phyloP scores from a whole-genome alignment of 53 echinoderm and acorn worm species.

The Temnopleurus reevesii region DNA sequence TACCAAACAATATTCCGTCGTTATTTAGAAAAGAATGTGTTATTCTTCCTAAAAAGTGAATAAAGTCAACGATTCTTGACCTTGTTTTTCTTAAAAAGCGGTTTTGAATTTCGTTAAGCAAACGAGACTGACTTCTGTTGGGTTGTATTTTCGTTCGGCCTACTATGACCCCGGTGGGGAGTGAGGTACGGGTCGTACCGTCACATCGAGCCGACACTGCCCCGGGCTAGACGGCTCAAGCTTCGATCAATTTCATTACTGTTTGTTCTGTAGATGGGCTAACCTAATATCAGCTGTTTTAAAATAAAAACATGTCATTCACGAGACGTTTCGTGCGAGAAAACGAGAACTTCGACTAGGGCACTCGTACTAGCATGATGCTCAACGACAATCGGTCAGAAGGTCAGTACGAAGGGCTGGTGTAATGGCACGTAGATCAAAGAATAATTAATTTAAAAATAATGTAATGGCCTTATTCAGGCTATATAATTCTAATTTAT shows the following conservation, averaged over 20 bases:
- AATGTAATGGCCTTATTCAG: too few relatives aligned
- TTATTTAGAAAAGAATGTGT: not conserved
- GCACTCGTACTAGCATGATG: too few relatives aligned
- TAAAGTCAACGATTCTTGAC: not conserved
- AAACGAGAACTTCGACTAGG: too few relatives aligned
- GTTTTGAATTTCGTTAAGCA: not conserved
- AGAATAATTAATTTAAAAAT: too few relatives aligned
- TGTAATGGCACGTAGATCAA: too few relatives aligned
- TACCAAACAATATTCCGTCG: not conserved
- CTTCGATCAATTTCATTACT: conserved; percentile 11
- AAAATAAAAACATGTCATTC: conserved; percentile 1
- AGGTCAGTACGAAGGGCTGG: not conserved
- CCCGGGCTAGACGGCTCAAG: not conserved
- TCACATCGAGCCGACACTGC: not conserved
- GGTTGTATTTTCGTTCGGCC: not conserved
- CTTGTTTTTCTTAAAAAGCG: not conserved
- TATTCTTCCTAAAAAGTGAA: not conserved
- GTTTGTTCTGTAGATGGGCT: conserved; percentile 19
- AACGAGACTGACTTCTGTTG: not conserved
- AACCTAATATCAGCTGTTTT: conserved; percentile 26
- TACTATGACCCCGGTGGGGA: conserved; percentile 1
- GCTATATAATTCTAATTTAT: too few relatives aligned
- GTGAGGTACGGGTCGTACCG: not conserved
- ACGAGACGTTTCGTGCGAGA: too few relatives aligned
- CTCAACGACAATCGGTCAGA: not conserved